These are phyloP conservation scores for Thermophis baileyi DNA, from an alignment of 2,113 vertebrate species.

Conservation along the genomic window DNA sequence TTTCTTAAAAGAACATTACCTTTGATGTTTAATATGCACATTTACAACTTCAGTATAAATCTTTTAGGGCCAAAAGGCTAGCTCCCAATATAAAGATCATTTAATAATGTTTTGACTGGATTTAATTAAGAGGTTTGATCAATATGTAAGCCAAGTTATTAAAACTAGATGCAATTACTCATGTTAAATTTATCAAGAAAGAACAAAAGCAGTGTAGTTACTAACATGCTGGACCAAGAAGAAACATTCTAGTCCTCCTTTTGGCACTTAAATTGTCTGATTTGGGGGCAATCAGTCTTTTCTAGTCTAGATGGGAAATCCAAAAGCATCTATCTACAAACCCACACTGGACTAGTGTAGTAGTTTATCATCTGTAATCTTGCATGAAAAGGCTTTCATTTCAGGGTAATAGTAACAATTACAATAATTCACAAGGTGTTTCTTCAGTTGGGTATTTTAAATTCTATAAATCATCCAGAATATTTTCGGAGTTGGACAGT, in stretches of 20 bases:
- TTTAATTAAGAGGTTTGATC: not conserved
- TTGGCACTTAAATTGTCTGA: not conserved
- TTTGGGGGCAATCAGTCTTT: not conserved
- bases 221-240: not conserved
- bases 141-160: not conserved
- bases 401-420: not conserved
- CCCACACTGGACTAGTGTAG: not conserved
- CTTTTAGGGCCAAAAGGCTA: not conserved
- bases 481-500: not conserved
- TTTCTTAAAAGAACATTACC: not conserved
- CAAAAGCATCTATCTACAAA: not conserved
- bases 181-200: not conserved
- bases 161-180: not conserved
- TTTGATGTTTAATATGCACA: not conserved
- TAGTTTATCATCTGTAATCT: not conserved
- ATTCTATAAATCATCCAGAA: not conserved
- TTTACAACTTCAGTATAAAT: not conserved
- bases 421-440: not conserved
- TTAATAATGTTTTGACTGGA: not conserved
- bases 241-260: not conserved
- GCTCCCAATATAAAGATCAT: not conserved
- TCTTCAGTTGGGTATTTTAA: not conserved
- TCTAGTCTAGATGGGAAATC: not conserved
- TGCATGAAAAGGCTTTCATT: not conserved
- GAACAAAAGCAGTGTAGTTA: not conserved